Percentiles rank a stretch among this genome's conserved stretches.
Conservation (phyloP, 92 coral and sea anemone species). For the Ricordea florida region DNA sequence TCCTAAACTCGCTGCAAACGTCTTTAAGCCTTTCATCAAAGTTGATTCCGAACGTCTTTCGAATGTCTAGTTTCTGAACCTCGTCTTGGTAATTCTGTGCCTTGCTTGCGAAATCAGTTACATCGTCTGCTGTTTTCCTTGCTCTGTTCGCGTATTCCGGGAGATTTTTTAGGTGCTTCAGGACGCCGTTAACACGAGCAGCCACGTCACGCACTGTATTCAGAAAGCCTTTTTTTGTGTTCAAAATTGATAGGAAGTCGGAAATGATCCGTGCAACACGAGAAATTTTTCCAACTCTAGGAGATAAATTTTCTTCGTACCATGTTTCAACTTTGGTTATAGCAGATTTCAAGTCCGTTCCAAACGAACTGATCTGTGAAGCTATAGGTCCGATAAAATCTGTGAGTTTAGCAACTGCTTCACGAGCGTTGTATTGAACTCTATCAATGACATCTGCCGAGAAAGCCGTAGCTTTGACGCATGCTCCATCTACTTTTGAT, state of each 20-base stretch:
- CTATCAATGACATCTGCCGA: conserved; percentile 72
- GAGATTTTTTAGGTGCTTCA: conserved; percentile 54
- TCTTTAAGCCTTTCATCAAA: conserved; percentile 52
- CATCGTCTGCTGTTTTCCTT: conserved; percentile 60
- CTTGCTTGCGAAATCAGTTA: conserved; percentile 57
- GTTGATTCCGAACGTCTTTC: conserved; percentile 40
- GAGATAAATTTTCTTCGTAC: conserved; percentile 67
- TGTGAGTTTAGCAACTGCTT: conserved; percentile 56
- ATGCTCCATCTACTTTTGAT: conserved; percentile 54
- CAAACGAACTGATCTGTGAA: conserved; percentile 27
- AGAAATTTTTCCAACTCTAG: conserved; percentile 57
- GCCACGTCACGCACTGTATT: conserved; percentile 54
- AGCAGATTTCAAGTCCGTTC: conserved; percentile 44
- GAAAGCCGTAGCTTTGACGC: conserved; percentile 53
- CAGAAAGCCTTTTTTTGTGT: conserved; percentile 61
- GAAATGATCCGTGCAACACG: conserved; percentile 51
- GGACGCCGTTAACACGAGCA: conserved; percentile 20
- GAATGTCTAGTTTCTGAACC: conserved; percentile 57
- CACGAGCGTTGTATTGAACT: conserved; percentile 60
- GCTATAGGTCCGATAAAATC: conserved; percentile 59
- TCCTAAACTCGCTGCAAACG: conserved; percentile 62
- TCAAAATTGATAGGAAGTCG: conserved; percentile 63
- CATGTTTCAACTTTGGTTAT: conserved; percentile 59
- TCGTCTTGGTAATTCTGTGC: conserved; percentile 44
- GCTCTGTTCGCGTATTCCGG: conserved; percentile 72